Percentiles rank a stretch among this genome's conserved stretches.
phyloP scores from a whole-genome alignment of 2,888 invertebrate genomes.

The Ennomos quercinarius region DNA sequence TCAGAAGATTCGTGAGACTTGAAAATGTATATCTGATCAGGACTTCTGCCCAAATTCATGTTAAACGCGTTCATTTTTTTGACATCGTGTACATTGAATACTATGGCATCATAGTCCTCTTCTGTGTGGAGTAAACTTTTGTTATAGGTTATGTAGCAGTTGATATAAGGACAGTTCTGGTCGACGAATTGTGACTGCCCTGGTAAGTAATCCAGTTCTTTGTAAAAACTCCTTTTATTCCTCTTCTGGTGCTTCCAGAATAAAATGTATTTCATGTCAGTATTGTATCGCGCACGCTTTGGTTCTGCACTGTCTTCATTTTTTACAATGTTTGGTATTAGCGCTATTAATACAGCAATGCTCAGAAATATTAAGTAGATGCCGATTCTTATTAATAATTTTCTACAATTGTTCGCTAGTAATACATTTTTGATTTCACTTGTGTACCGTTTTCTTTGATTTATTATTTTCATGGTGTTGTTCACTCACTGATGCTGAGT shows the following conservation, averaged over 20 bases:
- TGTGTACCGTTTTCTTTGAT: slow-evolving; percentile 34
- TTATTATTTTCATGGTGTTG: slow-evolving; percentile 35
- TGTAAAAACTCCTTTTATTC: slow-evolving; percentile 37
- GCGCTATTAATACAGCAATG: slow-evolving; percentile 47
- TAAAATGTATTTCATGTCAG: slow-evolving; percentile 73
- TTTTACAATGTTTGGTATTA: slow-evolving; percentile 53
- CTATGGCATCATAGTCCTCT: slow-evolving; percentile 67
- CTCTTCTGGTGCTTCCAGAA: slow-evolving; percentile 60
- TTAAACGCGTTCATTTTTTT: slow-evolving; percentile 46
- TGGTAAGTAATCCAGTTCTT: slow-evolving; percentile 42
- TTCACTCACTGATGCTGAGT: not conserved
- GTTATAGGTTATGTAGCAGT: slow-evolving; percentile 72
- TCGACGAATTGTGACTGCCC: slow-evolving; percentile 66
- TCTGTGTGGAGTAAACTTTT: slow-evolving; percentile 52
- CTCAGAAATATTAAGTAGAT: slow-evolving; percentile 45
- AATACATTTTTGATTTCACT: slow-evolving; percentile 63
- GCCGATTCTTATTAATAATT: slow-evolving; percentile 44
- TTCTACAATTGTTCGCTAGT: slow-evolving; percentile 53
- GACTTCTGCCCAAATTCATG: slow-evolving; percentile 54
- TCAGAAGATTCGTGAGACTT: slow-evolving; percentile 64
- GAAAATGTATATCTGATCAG: slow-evolving; percentile 69
- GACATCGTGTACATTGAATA: slow-evolving; percentile 62
- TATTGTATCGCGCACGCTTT: slow-evolving; percentile 47
- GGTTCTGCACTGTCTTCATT: too few relatives aligned
- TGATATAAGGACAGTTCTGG: slow-evolving; percentile 66